phyloP scores from a whole-genome alignment of 2,888 invertebrate species.

The Drosophila pegasa region DNA sequence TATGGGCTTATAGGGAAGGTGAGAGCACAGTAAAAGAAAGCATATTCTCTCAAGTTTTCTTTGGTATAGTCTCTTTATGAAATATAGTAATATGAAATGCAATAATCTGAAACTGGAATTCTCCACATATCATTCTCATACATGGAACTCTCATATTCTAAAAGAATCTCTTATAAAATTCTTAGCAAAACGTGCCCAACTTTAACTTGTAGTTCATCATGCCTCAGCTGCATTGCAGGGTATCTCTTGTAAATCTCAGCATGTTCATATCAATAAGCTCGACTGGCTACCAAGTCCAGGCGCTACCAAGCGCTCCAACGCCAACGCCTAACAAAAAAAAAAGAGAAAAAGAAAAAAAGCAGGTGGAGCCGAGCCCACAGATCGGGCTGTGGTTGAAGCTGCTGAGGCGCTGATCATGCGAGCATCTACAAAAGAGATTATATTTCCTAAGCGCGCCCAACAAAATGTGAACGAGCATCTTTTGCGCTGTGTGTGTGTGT shows the following conservation, averaged over 20 bases:
- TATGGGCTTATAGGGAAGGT: too few species aligned
- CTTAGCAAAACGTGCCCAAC: too few species aligned
- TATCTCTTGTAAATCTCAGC: constrained; percentile 21
- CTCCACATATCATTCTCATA: too few species aligned
- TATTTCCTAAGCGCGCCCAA: constrained; percentile 79
- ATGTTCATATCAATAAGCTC: constrained; percentile 26
- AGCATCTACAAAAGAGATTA: constrained; percentile 84
- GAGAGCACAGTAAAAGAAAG: too few species aligned
- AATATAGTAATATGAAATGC: too few species aligned
- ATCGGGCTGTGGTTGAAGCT: constrained; percentile 21
- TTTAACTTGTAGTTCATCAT: neutral
- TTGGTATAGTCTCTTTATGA: too few species aligned
- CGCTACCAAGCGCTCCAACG: constrained; percentile 38
- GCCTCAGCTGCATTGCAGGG: neutral
- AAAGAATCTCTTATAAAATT: too few species aligned
- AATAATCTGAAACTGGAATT: too few species aligned
- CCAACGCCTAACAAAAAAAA: constrained; percentile 24
- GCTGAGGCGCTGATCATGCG: constrained; percentile 76
- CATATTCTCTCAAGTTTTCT: too few species aligned
- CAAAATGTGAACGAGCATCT: constrained; percentile 68
- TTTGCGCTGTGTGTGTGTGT: constrained; percentile 8
- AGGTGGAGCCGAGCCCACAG: constrained; percentile 38
- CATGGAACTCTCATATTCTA: too few species aligned
- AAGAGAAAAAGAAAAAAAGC: constrained; percentile 16
- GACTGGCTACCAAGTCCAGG: constrained; percentile 26